Percentiles rank a stretch among this genome's conserved stretches.
phyloP scores from a whole-genome alignment of 2,113 vertebrate species.

The Panurus biarmicus region DNA sequence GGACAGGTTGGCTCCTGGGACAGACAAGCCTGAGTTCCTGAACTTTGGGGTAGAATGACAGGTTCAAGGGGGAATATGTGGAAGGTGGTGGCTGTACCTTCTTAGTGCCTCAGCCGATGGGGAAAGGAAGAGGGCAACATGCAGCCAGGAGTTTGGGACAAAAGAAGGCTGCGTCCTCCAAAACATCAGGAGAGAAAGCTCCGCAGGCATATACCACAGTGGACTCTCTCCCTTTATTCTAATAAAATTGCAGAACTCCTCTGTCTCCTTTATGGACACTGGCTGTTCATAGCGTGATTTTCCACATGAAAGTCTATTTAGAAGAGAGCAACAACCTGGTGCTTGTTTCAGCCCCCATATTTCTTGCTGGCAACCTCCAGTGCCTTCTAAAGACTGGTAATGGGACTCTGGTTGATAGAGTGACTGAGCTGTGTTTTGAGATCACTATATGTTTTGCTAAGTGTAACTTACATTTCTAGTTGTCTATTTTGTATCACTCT shows the following conservation, averaged over 20 bases:
- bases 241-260: neutral
- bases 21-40: neutral
- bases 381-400: fast-evolving
- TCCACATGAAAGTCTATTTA: neutral
- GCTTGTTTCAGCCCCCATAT: fast-evolving
- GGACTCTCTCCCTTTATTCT: too few relatives aligned
- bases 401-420: fast-evolving
- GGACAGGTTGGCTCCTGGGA: neutral
- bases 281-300: neutral
- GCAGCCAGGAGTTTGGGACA: fast-evolving
- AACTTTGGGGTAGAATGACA: neutral
- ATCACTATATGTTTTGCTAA: fast-evolving
- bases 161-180: neutral
- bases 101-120: too few relatives aligned
- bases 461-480: neutral
- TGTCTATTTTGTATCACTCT: neutral
- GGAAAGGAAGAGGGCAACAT: neutral
- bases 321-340: fast-evolving
- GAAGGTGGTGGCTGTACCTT: neutral
- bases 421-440: too few relatives aligned
- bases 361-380: fast-evolving
- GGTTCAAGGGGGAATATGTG: neutral
- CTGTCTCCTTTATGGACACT: neutral
- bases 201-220: fast-evolving
- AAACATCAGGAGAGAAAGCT: fast-evolving